phyloP scores from a whole-genome alignment of 2,113 vertebrate species.

The Lota lota region DNA sequence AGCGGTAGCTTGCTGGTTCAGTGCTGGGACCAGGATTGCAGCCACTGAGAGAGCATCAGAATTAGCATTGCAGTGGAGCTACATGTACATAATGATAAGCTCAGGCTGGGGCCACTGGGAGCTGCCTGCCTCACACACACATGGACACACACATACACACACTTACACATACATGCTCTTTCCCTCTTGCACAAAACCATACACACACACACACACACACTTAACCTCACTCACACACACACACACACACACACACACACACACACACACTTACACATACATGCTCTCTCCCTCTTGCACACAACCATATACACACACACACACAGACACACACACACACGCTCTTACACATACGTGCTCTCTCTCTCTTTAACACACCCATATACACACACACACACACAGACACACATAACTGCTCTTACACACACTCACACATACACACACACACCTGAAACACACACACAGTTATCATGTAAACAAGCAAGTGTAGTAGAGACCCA shows the following conservation, averaged over 20 bases:
- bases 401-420: slow-evolving; percentile 14
- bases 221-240: neutral
- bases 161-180: slow-evolving; percentile 12
- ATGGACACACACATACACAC: slow-evolving; percentile 9
- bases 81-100: slow-evolving; percentile 72
- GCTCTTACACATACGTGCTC: slow-evolving; percentile 51
- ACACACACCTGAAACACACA: slow-evolving; percentile 55
- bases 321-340: slow-evolving; percentile 10
- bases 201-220: slow-evolving; percentile 1
- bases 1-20: slow-evolving; percentile 32
- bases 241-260: slow-evolving; percentile 22
- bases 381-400: neutral
- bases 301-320: slow-evolving; percentile 8
- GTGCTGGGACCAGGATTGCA: slow-evolving; percentile 46
- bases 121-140: slow-evolving; percentile 9
- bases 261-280: slow-evolving; percentile 41
- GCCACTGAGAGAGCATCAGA: slow-evolving; percentile 66
- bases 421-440: neutral
- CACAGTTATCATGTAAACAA: slow-evolving; percentile 61
- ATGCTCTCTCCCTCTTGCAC: slow-evolving; percentile 36
- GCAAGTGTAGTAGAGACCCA: slow-evolving; percentile 51
- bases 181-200: neutral
- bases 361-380: slow-evolving; percentile 14
- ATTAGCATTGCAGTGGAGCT: slow-evolving; percentile 63
- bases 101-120: slow-evolving; percentile 63